These are phyloP conservation scores for Euborellia annulipes DNA, from an alignment of 1,140 invertebrate genomes.

Conservation along the genomic window DNA sequence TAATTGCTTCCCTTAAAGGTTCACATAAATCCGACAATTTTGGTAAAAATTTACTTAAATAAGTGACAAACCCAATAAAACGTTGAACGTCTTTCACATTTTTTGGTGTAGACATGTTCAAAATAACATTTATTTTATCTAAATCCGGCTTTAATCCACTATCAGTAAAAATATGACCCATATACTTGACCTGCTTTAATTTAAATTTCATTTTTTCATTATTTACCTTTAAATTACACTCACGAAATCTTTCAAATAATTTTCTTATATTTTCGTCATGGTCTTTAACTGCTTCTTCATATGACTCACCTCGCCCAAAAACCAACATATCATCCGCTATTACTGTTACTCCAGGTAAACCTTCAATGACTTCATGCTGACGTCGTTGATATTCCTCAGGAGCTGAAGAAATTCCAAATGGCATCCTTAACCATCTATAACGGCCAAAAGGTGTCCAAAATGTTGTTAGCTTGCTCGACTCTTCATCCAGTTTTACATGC, in stretches of 20 bases:
- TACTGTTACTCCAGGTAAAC: constrained; percentile 1
- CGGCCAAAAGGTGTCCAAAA: too few species aligned
- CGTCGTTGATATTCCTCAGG: constrained; percentile 1
- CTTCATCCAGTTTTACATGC: too few species aligned
- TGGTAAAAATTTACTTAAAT: constrained; percentile 23
- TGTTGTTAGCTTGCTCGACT: too few species aligned
- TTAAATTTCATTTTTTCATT: background rate
- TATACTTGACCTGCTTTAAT: background rate
- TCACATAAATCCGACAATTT: constrained; percentile 17
- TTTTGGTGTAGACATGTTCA: background rate
- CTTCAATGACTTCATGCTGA: background rate
- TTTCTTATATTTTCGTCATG: background rate
- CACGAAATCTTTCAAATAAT: background rate
- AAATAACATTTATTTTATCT: background rate
- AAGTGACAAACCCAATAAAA: constrained; percentile 25
- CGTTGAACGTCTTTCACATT: background rate
- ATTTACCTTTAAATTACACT: background rate
- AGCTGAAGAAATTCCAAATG: constrained; percentile 4
- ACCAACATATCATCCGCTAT: background rate
- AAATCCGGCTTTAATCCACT: background rate
- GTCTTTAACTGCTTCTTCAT: background rate
- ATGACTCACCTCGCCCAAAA: too few species aligned
- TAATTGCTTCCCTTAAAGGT: constrained; percentile 17
- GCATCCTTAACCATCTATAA: too few species aligned
- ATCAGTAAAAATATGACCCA: constrained; percentile 1